Evolutionary conservation across 1,140 invertebrate species (phyloP).

Genomic region (Chironomus tepperi): DNA sequence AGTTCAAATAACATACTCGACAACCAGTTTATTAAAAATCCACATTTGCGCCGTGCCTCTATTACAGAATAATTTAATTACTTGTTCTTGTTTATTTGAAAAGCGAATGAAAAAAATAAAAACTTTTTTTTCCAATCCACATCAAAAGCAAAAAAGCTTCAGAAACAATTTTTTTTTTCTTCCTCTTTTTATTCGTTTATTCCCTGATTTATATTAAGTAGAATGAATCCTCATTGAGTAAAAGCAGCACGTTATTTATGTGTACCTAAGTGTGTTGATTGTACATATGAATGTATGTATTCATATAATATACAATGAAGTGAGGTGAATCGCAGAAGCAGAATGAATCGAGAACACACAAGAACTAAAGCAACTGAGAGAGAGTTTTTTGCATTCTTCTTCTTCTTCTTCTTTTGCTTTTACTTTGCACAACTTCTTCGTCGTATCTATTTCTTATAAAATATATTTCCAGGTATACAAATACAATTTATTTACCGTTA

Average conservation of each 20-base stretch:
- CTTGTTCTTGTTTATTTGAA: too few species aligned
- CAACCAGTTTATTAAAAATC: too few species aligned
- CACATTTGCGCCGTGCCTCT: too few species aligned
- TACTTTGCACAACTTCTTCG: neutral
- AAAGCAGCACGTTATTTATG: too few species aligned
- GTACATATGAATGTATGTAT: too few species aligned
- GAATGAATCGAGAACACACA: too few species aligned
- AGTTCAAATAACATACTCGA: too few species aligned
- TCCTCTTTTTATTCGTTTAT: neutral
- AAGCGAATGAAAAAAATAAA: neutral
- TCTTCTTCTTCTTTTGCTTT: neutral
- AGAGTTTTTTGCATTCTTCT: neutral
- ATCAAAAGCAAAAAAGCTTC: neutral
- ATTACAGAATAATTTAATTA: too few species aligned
- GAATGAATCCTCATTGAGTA: neutral
- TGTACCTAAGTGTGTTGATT: too few species aligned
- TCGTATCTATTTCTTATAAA: neutral
- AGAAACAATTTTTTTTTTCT: neutral
- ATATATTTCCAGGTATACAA: constrained; percentile 14
- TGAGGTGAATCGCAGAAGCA: too few species aligned
- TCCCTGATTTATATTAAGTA: constrained; percentile 4
- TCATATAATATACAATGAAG: too few species aligned
- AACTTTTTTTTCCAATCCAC: neutral
- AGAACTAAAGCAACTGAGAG: too few species aligned
- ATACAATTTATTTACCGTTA: constrained; percentile 14